Conservation (phyloP, 2,888 invertebrate genomes). For the Amphipyra tragopoginis region DNA sequence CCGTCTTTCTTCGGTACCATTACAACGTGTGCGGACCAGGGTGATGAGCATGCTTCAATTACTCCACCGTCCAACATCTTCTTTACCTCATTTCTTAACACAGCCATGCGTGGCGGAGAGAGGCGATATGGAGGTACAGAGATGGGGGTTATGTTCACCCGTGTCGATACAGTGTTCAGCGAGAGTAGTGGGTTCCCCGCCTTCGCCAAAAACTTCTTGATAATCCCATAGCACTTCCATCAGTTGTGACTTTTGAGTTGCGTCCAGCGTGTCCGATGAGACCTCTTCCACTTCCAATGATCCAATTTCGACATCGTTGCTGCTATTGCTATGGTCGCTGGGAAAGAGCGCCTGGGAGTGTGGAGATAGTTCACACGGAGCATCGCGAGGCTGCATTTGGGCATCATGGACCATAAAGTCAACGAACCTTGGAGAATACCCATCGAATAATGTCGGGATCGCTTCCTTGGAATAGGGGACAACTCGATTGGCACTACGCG, state of each 20-base stretch:
- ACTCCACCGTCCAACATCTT: conserved; percentile 7
- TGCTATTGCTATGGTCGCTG: conserved; percentile 8
- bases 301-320: conserved; percentile 1
- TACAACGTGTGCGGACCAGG: conserved; percentile 70
- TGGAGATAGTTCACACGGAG: conserved; percentile 5
- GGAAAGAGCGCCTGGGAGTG: conserved; percentile 14
- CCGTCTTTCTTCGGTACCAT: conserved; percentile 69
- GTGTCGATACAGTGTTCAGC: conserved; percentile 38
- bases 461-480: conserved; percentile 7
- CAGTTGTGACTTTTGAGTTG: conserved; percentile 7
- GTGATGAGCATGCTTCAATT: conserved; percentile 32
- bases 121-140: conserved; percentile 23
- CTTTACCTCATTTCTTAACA: conserved; percentile 13
- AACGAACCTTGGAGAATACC: conserved; percentile 19
- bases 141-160: conserved; percentile 23
- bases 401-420: conserved; percentile 15
- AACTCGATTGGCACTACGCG: conserved; percentile 15
- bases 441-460: conserved; percentile 20
- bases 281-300: background rate
- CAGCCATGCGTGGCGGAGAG: conserved; percentile 8
- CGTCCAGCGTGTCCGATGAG: too few species aligned
- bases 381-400: conserved; percentile 1
- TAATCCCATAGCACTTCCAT: conserved; percentile 3
- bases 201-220: conserved; percentile 2
- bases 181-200: conserved; percentile 6